Base-by-base conservation (phyloP, 2,888 invertebrate genomes). In the Taenaris catops region DNA sequence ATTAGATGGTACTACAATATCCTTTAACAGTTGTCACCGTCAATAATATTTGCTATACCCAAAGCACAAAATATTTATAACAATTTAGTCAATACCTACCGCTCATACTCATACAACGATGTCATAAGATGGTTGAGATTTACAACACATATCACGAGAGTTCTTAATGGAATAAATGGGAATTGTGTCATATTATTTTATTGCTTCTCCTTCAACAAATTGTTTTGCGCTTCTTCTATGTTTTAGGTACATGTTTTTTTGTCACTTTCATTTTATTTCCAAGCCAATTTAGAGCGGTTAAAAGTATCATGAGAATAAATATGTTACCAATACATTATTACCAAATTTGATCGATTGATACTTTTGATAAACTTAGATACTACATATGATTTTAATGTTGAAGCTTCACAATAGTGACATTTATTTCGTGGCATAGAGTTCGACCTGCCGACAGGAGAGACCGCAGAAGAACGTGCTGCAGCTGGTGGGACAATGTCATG, bases 401-500 rank as follows among this genome's bases (percentile, higher is more conserved):
- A 24, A 18, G 14, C 18, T 33, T 46, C 36, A 52, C 52, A 51
- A 57, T 72, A 75, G 66, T 70, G 57, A 66, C 37, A 50, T 36
- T 51, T 44, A 48, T 49, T 53, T 55, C 44, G 44, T 41, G 47
- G 46, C 46, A 55, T 79, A 86, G 86, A 86, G 57, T 86, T 86
- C 79, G 86, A 86, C 76, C 64, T 86, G 62, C 84, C 86, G 56
- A 68, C 84, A 76, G 81, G 78, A 65, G 72, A 81, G 36, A 66
- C 71, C 5, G 74, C 63, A 3, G 86, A 81, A 48, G 84, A 78
- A 25, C 65, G 78, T 2, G 84, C 75, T 0, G 80, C 78, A 0
- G 79, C 80, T 0, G 81, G 89, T 16, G 90, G 89, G 9, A 90
- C 90, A 28, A 92, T 95, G 90, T 94, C 94, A 0, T 97, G 96